Conservation (phyloP, 1,140 invertebrate genomes). For the Pomacea maculata region DNA sequence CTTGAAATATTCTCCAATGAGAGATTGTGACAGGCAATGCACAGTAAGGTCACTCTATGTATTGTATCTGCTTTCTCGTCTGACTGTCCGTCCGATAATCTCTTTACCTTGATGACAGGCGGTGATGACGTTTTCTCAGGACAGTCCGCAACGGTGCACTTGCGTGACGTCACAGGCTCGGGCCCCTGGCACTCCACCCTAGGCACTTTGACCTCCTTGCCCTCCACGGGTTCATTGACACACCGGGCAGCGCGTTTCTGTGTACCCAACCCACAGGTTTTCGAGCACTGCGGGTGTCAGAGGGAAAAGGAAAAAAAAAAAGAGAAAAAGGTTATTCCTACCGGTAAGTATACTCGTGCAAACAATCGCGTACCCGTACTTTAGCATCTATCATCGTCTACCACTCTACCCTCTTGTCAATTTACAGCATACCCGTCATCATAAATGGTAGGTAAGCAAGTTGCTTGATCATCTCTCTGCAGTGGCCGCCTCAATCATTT, state of each 20-base stretch:
- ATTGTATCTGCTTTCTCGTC: too few relatives aligned
- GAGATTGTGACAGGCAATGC: too few relatives aligned
- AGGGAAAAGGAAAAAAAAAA: too few relatives aligned
- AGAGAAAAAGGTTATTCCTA: too few relatives aligned
- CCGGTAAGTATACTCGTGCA: too few relatives aligned
- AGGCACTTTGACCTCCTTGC: slow-evolving; percentile 35
- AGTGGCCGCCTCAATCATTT: too few relatives aligned
- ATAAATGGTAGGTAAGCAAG: not conserved
- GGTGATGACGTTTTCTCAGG: slow-evolving; percentile 23
- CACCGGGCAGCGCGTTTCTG: slow-evolving; percentile 79
- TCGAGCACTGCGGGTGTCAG: slow-evolving; percentile 70
- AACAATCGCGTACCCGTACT: too few relatives aligned
- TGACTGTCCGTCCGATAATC: too few relatives aligned
- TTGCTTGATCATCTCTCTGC: too few relatives aligned
- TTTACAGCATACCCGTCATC: not conserved
- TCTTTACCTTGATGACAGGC: slow-evolving; percentile 35
- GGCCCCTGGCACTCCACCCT: slow-evolving; percentile 34
- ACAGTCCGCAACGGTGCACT: slow-evolving; percentile 34
- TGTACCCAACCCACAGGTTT: slow-evolving; percentile 74
- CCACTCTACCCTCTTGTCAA: not conserved
- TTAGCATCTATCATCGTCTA: not conserved
- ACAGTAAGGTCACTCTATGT: too few relatives aligned
- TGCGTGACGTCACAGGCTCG: slow-evolving; percentile 28
- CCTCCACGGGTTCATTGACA: slow-evolving; percentile 71
- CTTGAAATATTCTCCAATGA: too few relatives aligned